These are phyloP conservation scores for Nephrotoma guestfalica DNA, from an alignment of 2,888 invertebrate species.

Conservation along the genomic window DNA sequence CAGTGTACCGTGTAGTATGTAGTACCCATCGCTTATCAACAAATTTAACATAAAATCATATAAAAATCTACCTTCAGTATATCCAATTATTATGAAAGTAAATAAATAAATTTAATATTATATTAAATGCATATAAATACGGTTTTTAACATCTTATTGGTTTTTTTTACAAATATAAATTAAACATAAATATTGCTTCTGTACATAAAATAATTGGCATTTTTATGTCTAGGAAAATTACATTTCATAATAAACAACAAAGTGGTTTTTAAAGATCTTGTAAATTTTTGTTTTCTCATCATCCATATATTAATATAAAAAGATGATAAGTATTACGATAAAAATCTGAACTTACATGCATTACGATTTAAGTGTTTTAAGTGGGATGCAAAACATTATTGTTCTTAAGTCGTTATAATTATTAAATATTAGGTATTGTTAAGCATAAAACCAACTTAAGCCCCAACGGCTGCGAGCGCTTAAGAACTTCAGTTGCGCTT, in stretches of 20 bases:
- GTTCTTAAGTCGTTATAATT: background rate
- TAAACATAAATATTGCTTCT: background rate
- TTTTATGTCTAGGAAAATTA: background rate
- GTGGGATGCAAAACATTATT: background rate
- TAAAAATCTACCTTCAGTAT: background rate
- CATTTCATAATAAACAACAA: background rate
- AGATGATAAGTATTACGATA: background rate
- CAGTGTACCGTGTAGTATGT: background rate
- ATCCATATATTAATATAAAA: background rate
- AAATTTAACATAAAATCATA: background rate
- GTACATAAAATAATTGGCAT: background rate
- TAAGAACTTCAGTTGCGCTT: too few species aligned
- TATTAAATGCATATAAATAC: too few species aligned
- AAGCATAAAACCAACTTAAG: background rate
- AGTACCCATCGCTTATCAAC: background rate
- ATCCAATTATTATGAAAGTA: background rate
- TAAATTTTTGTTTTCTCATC: background rate
- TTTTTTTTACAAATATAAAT: background rate
- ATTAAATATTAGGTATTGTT: background rate
- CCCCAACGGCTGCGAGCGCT: too few species aligned
- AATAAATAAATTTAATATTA: background rate
- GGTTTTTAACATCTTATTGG: background rate
- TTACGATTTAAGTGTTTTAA: background rate
- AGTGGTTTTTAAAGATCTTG: background rate
- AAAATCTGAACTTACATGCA: background rate